Evolutionary conservation across 53 echinoderm and acorn worm genomes (phyloP).

Genomic region (Echinometra lucunter): DNA sequence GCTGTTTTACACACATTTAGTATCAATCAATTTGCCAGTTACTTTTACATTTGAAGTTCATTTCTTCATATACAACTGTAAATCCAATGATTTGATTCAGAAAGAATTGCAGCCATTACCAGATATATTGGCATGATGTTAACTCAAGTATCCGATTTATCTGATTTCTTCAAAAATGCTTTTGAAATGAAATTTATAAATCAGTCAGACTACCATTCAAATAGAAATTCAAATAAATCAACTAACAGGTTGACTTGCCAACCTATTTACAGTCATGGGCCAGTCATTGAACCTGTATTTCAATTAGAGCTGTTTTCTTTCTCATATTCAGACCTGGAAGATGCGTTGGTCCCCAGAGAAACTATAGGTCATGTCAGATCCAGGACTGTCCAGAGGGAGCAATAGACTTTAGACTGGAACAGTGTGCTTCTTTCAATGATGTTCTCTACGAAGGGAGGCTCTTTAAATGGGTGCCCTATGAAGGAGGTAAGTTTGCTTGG

Average conservation of each 20-base stretch:
- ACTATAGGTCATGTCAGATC: slow-evolving; percentile 94
- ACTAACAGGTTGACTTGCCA: neutral
- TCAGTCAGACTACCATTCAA: neutral
- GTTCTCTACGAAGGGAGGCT: slow-evolving; percentile 83
- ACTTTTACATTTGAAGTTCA: too few species aligned
- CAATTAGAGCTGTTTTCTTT: neutral
- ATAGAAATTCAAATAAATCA: neutral
- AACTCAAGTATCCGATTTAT: too few species aligned
- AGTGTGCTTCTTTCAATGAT: slow-evolving; percentile 90
- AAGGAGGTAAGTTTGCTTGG: slow-evolving; percentile 79
- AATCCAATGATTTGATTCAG: too few species aligned
- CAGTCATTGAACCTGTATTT: neutral
- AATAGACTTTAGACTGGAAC: slow-evolving; percentile 85
- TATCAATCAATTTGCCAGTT: too few species aligned
- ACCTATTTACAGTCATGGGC: neutral
- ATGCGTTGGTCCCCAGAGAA: slow-evolving; percentile 77
- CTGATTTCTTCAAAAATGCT: too few species aligned
- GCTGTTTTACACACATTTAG: too few species aligned
- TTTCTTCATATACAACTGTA: too few species aligned
- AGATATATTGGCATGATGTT: too few species aligned
- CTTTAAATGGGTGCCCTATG: slow-evolving; percentile 92
- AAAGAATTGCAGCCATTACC: too few species aligned
- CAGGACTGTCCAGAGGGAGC: slow-evolving; percentile 97
- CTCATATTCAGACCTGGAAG: neutral
- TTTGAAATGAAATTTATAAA: neutral